Evolutionary conservation across 2,113 vertebrate genomes (phyloP), one percentile per base, ranked within the genome.

Genomic region (Fregata magnificens): DNA sequence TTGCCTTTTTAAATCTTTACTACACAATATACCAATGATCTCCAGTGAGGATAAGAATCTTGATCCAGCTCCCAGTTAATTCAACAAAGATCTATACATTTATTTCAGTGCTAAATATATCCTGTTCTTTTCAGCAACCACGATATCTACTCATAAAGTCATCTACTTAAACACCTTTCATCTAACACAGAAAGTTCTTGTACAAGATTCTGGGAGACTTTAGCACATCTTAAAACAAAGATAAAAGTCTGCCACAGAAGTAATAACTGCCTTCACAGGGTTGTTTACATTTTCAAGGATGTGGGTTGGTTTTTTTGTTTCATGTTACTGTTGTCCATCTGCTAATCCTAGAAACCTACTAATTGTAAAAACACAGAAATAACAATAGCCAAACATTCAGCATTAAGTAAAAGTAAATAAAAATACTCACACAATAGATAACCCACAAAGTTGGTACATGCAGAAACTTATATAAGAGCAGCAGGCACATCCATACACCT

Each of bases 381-480:
- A 88, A 1, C 40, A 90, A 58, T 3, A 92, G 8, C 13, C 11
- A 65, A 70, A 1, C 19, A 52, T 32, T 65, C 70, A 77, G 10
- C 0, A 2, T 22, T 32, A 77, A 3, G 1, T 70, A n/a, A 86
- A 83, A 81, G 42, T 9, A 65, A 85, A 47, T 12, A 53, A 38
- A 93, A 81, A 40, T 9, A 31, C 16, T 50, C 19, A 36, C 12
- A 5, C 6, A 13, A 4, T 5, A 1, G 6, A 13, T 16, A 90
- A 76, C 2, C 7, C 32, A 58, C 18, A 12, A 55, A 71, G 10
- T 3, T 28, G 2, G 2, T 34, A 1, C 16, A n/a, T n/a, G 8
- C 5, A n/a, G 4, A 4, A 52, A 1, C 4, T 5, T 6, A 3
- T 0, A 0, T 2, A 1, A 61, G 0, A 32, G 1, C 28, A 25